Conservation (phyloP, 2,888 invertebrate genomes). For the Chirona hameri region DNA sequence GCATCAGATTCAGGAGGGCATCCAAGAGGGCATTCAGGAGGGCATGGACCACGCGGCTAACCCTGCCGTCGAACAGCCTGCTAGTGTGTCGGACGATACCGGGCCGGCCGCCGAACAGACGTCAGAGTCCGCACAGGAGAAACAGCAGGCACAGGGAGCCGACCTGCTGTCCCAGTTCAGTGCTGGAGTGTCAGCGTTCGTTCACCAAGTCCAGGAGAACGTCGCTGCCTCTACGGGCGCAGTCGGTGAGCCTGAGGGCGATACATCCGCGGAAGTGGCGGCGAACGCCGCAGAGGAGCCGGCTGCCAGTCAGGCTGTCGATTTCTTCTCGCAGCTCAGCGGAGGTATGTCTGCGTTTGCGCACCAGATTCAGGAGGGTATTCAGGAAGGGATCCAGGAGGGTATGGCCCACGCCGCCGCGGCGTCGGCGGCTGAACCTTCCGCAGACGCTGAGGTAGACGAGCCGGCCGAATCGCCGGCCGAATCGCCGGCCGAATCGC, state of each 20-base stretch:
- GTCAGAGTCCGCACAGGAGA: not conserved
- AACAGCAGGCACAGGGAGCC: not conserved
- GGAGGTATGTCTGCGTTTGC: not conserved
- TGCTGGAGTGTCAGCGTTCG: not conserved
- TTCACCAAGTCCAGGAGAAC: not conserved
- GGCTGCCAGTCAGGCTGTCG: not conserved
- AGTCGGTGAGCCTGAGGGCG: not conserved
- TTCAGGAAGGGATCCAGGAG: not conserved
- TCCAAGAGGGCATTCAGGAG: not conserved
- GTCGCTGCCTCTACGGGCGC: not conserved
- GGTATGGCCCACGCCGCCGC: not conserved
- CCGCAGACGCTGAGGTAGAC: not conserved
- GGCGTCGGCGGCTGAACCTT: not conserved
- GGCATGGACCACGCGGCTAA: not conserved
- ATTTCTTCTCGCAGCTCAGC: not conserved
- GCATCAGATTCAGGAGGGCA: not conserved
- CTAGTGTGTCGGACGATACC: not conserved
- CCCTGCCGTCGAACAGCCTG: not conserved
- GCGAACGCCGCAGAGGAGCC: not conserved
- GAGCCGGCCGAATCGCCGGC: not conserved
- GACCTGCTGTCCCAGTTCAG: not conserved
- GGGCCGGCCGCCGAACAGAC: not conserved
- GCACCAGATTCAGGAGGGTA: not conserved
- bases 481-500: not conserved
- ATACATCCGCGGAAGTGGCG: not conserved